Evolutionary conservation across 2,797 vertebrate genomes (phyloP).

Genomic region (Bryconaethiops microstoma): DNA sequence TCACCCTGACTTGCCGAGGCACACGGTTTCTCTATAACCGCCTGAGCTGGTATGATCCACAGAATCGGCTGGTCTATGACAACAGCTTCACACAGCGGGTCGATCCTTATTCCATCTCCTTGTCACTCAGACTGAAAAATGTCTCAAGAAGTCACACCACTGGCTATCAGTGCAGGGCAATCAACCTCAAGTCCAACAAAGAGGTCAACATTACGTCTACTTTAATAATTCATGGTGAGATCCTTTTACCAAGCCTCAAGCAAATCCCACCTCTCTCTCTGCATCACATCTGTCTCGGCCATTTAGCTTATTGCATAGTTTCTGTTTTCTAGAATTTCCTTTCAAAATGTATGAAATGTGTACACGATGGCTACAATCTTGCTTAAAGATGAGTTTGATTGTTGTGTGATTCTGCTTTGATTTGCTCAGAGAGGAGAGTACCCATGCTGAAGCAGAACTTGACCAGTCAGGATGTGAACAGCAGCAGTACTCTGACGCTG

Average conservation of each 20-base stretch:
- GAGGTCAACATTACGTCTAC: slow-evolving; percentile 66
- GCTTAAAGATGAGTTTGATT: neutral
- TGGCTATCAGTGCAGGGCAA: slow-evolving; percentile 80
- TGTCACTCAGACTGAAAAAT: slow-evolving; percentile 77
- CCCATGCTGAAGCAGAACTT: slow-evolving; percentile 86
- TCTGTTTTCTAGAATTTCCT: slow-evolving; percentile 3
- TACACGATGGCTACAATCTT: neutral
- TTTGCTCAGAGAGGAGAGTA: slow-evolving; percentile 72
- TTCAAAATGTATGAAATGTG: neutral
- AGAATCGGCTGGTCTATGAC: slow-evolving; percentile 60
- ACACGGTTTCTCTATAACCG: slow-evolving; percentile 83
- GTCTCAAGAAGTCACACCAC: slow-evolving; percentile 71
- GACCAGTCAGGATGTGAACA: slow-evolving; percentile 86
- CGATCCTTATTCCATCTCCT: slow-evolving; percentile 75
- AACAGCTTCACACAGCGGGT: slow-evolving; percentile 56
- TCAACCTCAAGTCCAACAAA: slow-evolving; percentile 66
- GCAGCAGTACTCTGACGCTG: slow-evolving; percentile 86
- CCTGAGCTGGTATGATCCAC: slow-evolving; percentile 80
- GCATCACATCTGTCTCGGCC: neutral
- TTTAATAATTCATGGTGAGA: slow-evolving; percentile 80
- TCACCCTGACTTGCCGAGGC: slow-evolving; percentile 81
- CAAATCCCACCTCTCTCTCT: neutral
- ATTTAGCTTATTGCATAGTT: neutral
- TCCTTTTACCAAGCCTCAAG: neutral
- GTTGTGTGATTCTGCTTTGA: slow-evolving; percentile 23